These are phyloP conservation scores for Chelonia mydas DNA, from an alignment of 2,797 vertebrate genomes.

Conservation along the genomic window DNA sequence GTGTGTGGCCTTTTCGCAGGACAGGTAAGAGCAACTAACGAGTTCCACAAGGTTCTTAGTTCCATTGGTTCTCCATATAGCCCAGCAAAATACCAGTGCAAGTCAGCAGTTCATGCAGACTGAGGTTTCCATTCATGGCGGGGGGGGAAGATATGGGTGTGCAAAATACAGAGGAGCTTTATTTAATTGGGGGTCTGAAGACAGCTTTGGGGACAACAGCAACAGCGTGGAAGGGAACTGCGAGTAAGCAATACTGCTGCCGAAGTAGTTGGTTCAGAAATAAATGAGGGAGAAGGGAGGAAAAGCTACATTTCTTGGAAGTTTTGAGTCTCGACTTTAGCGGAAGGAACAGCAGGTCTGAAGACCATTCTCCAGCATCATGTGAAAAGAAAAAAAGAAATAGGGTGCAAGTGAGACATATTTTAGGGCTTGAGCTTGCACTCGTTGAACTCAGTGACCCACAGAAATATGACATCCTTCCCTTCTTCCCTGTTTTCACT, in stretches of 20 bases:
- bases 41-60: background rate
- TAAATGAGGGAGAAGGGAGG: background rate
- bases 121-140: background rate
- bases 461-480: background rate
- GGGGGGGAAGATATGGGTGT: background rate
- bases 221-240: background rate
- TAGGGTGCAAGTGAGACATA: background rate
- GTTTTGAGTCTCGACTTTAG: background rate
- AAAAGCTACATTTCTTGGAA: background rate
- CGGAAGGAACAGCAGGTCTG: background rate
- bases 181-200: background rate
- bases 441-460: background rate
- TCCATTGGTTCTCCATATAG: background rate
- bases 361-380: background rate
- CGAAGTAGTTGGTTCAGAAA: background rate
- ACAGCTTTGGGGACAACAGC: background rate
- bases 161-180: background rate
- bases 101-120: background rate
- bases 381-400: background rate
- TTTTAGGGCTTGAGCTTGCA: background rate
- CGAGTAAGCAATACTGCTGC: background rate
- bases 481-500: background rate
- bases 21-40: slow-evolving; percentile 85
- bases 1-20: slow-evolving; percentile 95
- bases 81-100: background rate